Evolutionary conservation across 2,113 vertebrate genomes (phyloP), one percentile per base, ranked within the genome.

Genomic region (Sinocyclocheilus grahami): DNA sequence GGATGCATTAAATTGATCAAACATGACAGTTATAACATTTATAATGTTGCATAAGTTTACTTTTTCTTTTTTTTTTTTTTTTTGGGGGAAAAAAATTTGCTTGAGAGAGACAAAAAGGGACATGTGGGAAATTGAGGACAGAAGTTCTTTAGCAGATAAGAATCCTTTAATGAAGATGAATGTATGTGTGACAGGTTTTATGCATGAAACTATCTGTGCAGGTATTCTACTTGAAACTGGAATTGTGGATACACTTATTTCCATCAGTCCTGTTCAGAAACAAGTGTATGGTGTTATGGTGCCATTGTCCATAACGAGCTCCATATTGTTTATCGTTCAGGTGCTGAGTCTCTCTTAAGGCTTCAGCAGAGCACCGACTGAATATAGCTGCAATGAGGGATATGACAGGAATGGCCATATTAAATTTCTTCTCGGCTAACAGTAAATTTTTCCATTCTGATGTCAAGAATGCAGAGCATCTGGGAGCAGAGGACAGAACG

Each of bases 401-500:
- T 95, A 96, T 96, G 96, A 96, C 96, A 96, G 95, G 96, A 97
- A 97, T 96, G 95, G 93, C 90, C 92, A 95, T 95, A 96, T 96
- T 96, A 93, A 95, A 93, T 97, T 95, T 96, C 95, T 87, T 95
- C 93, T 95, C 95, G 95, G 96, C 95, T 93, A 94, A 95, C 92
- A 94, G 96, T 96, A 95, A 94, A 94, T 96, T 97, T 98, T 97
- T 99, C 97, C 96, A 89, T 94, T 92, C 94, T 94, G 94, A 97
- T 96, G 96, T 96, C 94, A 97, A 96, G 96, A 98, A 98, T 97
- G 94, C 93, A 55, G 95, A 96, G 96, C 96, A 97, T 98, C 96
- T 98, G 97, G 96, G 94, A 94, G 39, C 42, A 58, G 78, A 75
- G 60, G 89, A 92, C 87, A 46, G 86, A 83, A 89, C 60, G 58